phyloP scores from a whole-genome alignment of 2,888 invertebrate species.

The Seladonia tumulorum region DNA sequence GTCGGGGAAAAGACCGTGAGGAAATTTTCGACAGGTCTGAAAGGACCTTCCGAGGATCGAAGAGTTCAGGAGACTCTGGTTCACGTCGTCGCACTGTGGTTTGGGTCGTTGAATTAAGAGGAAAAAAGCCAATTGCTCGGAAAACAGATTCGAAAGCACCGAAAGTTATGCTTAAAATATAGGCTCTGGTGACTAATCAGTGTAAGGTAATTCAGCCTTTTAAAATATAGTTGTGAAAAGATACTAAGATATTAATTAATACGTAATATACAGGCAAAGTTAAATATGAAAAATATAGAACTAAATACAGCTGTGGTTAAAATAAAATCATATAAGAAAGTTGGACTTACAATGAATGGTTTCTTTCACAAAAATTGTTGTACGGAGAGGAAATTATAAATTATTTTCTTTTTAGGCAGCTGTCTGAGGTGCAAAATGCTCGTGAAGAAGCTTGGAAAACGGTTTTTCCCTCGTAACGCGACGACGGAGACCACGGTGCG shows the following conservation, averaged over 20 bases:
- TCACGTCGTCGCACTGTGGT: not conserved
- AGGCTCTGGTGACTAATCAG: too few relatives aligned
- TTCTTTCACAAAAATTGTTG: not conserved
- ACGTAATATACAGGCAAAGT: not conserved
- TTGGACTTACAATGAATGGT: not conserved
- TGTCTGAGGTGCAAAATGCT: not conserved
- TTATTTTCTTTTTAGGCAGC: not conserved
- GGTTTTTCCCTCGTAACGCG: not conserved
- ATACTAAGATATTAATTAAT: too few relatives aligned
- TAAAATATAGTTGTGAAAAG: too few relatives aligned
- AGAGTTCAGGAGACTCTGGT: conserved; percentile 2
- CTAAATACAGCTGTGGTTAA: not conserved
- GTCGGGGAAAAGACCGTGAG: not conserved
- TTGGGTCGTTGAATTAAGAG: not conserved
- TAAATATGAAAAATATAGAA: not conserved
- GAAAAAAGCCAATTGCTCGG: not conserved
- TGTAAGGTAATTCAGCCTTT: not conserved
- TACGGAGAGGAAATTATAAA: too few relatives aligned
- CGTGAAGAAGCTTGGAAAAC: not conserved
- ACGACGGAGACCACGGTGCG: not conserved
- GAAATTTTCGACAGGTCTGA: not conserved
- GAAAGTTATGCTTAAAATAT: not conserved
- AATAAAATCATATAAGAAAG: not conserved
- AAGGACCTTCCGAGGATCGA: not conserved
- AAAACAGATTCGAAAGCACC: not conserved